phyloP scores from a whole-genome alignment of 1,140 invertebrate species.

The Bombus polaris region DNA sequence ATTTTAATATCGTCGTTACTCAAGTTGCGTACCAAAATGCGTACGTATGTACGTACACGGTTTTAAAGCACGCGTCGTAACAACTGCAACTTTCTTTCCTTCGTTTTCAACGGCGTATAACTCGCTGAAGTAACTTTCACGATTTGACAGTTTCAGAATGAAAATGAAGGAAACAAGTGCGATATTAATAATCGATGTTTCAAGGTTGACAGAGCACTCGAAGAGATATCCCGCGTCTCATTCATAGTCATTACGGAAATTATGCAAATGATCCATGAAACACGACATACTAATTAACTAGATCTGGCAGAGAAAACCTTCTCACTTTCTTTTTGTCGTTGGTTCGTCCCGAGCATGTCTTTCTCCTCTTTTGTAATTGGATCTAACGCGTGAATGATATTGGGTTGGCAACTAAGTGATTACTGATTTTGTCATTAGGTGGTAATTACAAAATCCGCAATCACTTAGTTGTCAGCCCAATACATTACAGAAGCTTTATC shows the following conservation, averaged over 20 bases:
- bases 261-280: slow-evolving; percentile 53
- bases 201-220: slow-evolving; percentile 35
- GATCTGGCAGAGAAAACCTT: slow-evolving; percentile 39
- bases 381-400: not conserved
- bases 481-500: too few species aligned
- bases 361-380: not conserved
- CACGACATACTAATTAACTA: slow-evolving; percentile 8
- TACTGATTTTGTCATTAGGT: too few species aligned
- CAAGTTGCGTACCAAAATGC: not conserved
- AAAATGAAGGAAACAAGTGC: slow-evolving; percentile 47
- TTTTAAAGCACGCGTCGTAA: not conserved
- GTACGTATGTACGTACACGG: not conserved
- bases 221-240: slow-evolving; percentile 3
- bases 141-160: slow-evolving; percentile 28
- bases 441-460: too few species aligned
- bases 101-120: not conserved
- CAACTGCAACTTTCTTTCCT: not conserved
- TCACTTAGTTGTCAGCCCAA: too few species aligned
- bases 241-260: slow-evolving; percentile 40
- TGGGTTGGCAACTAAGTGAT: too few species aligned
- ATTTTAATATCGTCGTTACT: not conserved
- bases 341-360: not conserved
- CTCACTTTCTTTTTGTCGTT: slow-evolving; percentile 46
- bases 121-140: slow-evolving; percentile 41
- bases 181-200: slow-evolving; percentile 52